Evolutionary conservation across 2,888 invertebrate genomes (phyloP), one percentile per base, ranked within the genome.

Genomic region (Blomia tropicalis): DNA sequence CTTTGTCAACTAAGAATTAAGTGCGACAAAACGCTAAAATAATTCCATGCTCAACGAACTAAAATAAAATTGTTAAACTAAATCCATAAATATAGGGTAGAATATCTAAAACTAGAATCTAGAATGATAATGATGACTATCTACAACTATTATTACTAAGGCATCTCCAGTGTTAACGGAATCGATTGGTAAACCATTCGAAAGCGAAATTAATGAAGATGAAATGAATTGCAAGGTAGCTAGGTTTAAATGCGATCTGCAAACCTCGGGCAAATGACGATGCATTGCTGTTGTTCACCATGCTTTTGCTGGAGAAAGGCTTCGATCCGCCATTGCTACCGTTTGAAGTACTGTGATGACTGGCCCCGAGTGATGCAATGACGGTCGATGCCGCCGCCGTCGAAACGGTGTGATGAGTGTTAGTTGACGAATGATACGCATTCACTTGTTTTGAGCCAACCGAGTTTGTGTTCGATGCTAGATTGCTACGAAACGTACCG

Each of bases 191-290:
- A 36, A 7, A 17, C 36, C 36, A 17, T 36, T 36, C 7, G 36
- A 36, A 17, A 36, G 36, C 47, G 22, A 22, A n/a, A n/a, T n/a
- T n/a, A n/a, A n/a, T 5, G 47, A 47, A 14, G 47, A 47, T 23
- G 56, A 30, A 14, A 30, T 56, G 36, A 56, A 56, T 31, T 27
- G 56, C 29, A 27, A 11, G 4, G 56, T 30, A 14, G 56, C 25
- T 4, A 56, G 31, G 23, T n/a, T 56, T 56, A 36, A 56, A 56
- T 7, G 54, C 60, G 22, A 25, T 27, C 56, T 56, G 56, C n/a
- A 56, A 19, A n/a, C 56, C 56, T 27, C 56, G 56, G 5, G 56
- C 56, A 29, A 56, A 56, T 11, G 27, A 22, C 27, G 30, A 19
- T 22, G 7, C 4, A n/a, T 58, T 32, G 23, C 17, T 22, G 29